phyloP scores from a whole-genome alignment of 2,888 invertebrate species.

The Hydrotaea diabolus region DNA sequence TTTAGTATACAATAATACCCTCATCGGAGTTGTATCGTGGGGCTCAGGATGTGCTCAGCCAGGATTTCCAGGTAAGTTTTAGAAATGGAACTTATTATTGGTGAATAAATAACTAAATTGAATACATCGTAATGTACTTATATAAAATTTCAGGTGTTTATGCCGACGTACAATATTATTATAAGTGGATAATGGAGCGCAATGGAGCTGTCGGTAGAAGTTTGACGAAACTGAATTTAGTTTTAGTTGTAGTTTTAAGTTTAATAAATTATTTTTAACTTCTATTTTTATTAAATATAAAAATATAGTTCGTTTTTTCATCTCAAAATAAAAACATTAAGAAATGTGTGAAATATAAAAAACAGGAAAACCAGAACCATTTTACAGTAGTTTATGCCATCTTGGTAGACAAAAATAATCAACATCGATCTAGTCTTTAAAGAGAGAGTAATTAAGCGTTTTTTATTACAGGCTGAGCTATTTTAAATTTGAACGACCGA shows the following conservation, averaged over 20 bases:
- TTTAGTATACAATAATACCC: slow-evolving; percentile 73
- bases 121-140: not conserved
- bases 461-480: too few species aligned
- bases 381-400: too few species aligned
- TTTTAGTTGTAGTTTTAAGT: slow-evolving; percentile 9
- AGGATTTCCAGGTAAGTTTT: slow-evolving; percentile 63
- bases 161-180: slow-evolving; percentile 75
- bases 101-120: too few species aligned
- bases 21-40: slow-evolving; percentile 78
- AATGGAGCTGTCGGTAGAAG: slow-evolving; percentile 62
- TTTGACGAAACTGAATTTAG: not conserved
- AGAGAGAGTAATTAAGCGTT: too few species aligned
- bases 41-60: slow-evolving; percentile 75
- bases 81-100: not conserved
- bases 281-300: too few species aligned
- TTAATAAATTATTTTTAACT: slow-evolving; percentile 30
- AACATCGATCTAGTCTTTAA: too few species aligned
- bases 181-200: slow-evolving; percentile 75
- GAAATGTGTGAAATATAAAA: not conserved
- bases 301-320: too few species aligned
- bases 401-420: too few species aligned
- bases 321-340: too few species aligned
- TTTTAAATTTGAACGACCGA: too few species aligned
- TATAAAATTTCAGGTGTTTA: slow-evolving; percentile 72
- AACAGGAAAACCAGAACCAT: too few species aligned